Percentiles rank a stretch among this genome's conserved stretches.
Conservation (phyloP, 2,888 invertebrate species). For the Lycocerus yunnanus region DNA sequence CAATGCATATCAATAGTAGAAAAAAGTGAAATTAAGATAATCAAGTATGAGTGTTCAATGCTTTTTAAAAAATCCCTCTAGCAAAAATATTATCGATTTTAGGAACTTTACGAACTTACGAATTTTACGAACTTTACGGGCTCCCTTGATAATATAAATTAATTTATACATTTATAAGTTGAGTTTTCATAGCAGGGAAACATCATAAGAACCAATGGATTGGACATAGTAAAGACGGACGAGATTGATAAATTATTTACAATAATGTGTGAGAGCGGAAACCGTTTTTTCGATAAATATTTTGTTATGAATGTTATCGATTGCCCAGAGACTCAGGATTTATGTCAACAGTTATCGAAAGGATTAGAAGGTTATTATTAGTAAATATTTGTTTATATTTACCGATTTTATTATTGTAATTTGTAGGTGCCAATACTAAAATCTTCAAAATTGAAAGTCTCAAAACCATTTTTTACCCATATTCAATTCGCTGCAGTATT, state of each 20-base stretch:
- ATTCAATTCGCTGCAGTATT: background rate
- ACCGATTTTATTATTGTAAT: background rate
- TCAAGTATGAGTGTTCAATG: no score
- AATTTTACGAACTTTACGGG: no score
- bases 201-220: background rate
- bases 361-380: background rate
- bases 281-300: background rate
- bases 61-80: no score
- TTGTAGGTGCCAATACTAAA: background rate
- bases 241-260: background rate
- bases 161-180: background rate
- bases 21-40: no score
- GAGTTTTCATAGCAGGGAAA: background rate
- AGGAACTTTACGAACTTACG: no score
- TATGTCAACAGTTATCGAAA: background rate
- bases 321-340: background rate
- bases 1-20: no score
- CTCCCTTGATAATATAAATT: no score
- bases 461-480: background rate
- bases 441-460: background rate
- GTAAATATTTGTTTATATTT: background rate
- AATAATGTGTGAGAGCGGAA: background rate
- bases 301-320: background rate
- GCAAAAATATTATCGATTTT: no score
- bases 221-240: background rate